Conservation (phyloP, 2,113 vertebrate genomes). For the Thunnus maccoyii region DNA sequence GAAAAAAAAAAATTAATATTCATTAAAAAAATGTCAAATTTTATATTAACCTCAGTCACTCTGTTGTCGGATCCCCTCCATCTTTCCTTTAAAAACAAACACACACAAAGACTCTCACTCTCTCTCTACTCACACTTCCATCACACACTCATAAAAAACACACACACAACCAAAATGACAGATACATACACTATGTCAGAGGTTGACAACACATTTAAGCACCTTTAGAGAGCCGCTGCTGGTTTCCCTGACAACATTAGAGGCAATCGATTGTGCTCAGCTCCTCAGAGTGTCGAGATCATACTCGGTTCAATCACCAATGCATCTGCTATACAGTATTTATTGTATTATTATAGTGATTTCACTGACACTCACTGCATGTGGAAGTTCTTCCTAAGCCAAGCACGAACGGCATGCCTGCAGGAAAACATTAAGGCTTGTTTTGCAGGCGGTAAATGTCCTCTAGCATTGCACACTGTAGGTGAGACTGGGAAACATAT, state of each 20-base stretch:
- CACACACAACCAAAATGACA: conserved; percentile 7
- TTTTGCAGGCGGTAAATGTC: conserved; percentile 29
- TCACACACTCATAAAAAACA: background rate
- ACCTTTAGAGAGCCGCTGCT: conserved; percentile 12
- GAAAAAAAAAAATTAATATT: background rate
- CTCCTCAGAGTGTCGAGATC: conserved; percentile 43
- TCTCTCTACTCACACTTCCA: background rate
- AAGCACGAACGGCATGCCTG: conserved; percentile 16
- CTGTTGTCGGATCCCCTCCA: background rate
- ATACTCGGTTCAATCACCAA: conserved; percentile 39
- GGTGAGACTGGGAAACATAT: conserved; percentile 14
- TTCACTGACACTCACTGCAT: conserved; percentile 13
- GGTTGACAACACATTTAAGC: conserved; percentile 26
- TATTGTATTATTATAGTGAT: conserved; percentile 8
- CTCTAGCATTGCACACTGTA: background rate
- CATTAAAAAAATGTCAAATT: no score
- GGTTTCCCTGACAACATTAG: conserved; percentile 59
- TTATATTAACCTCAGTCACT: no score
- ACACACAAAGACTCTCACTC: background rate
- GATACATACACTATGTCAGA: conserved; percentile 10
- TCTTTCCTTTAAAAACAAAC: background rate
- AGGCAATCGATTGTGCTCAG: conserved; percentile 42
- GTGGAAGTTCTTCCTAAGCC: conserved; percentile 26
- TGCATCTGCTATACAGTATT: conserved; percentile 42
- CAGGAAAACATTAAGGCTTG: conserved; percentile 33